Percentiles rank a stretch among this genome's conserved stretches.
Conservation (phyloP, 92 coral and sea anemone species). For the Palythoa grandis region DNA sequence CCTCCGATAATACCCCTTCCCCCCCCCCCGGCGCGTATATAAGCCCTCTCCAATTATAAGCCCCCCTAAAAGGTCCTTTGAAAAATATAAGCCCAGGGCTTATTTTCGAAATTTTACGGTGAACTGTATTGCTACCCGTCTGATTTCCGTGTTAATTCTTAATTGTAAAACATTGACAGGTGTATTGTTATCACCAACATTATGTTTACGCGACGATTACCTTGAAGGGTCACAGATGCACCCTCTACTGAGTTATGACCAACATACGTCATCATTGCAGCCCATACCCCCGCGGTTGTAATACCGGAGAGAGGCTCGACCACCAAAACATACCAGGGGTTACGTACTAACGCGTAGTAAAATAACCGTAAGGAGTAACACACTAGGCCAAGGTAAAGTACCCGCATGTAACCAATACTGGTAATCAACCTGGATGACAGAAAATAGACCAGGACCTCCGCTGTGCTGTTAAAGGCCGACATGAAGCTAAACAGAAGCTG, state of each 20-base stretch:
- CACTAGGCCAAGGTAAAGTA: constrained; percentile 77
- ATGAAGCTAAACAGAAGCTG: constrained; percentile 86
- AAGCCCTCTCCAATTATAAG: too few relatives aligned
- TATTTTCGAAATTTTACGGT: too few relatives aligned
- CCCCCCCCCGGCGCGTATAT: too few relatives aligned
- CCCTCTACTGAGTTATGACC: constrained; percentile 84
- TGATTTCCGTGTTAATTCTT: too few relatives aligned
- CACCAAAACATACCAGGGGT: constrained; percentile 81
- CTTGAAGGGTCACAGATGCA: constrained; percentile 81
- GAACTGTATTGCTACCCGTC: too few relatives aligned
- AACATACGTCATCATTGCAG: constrained; percentile 89
- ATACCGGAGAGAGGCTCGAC: constrained; percentile 83
- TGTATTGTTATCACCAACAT: background rate
- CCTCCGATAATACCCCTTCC: too few relatives aligned
- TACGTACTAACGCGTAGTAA: constrained; percentile 72
- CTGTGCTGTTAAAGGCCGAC: constrained; percentile 86
- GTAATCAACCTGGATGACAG: constrained; percentile 79
- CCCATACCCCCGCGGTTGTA: constrained; percentile 93
- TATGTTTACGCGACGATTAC: constrained; percentile 24
- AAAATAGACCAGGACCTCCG: constrained; percentile 87
- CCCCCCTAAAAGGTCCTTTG: too few relatives aligned
- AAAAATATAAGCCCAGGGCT: too few relatives aligned
- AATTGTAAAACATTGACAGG: too few relatives aligned
- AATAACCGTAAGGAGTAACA: constrained; percentile 77
- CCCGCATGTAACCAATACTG: constrained; percentile 70